Evolutionary conservation across 2,113 vertebrate species (phyloP).

Genomic region (Microcebus jonahi): DNA sequence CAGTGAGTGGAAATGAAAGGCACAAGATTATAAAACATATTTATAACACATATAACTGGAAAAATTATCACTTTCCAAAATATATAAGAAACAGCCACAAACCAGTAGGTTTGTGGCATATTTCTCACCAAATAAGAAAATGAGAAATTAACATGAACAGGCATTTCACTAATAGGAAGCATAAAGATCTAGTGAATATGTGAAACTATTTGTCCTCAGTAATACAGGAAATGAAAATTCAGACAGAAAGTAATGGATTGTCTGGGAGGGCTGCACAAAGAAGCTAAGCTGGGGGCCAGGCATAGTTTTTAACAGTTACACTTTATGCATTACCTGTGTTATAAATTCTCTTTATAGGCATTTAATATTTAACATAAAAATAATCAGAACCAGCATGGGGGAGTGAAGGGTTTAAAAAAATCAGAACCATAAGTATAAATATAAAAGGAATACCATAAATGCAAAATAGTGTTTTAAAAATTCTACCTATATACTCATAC

Average conservation of each 20-base stretch:
- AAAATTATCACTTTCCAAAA: conserved; percentile 14
- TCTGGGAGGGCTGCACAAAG: background rate
- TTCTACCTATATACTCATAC: background rate
- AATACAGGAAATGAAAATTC: background rate
- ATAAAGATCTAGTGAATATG: background rate
- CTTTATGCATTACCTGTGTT: background rate
- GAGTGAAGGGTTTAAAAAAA: background rate
- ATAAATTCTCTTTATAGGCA: background rate
- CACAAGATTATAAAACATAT: background rate
- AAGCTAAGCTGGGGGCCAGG: background rate
- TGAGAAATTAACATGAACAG: background rate
- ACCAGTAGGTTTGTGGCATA: background rate
- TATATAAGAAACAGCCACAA: background rate
- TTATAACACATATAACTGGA: background rate
- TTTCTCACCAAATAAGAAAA: background rate
- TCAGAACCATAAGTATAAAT: background rate
- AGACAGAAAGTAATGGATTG: background rate
- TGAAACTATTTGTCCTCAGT: background rate
- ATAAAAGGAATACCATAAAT: background rate
- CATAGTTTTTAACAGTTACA: background rate
- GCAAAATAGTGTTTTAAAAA: background rate
- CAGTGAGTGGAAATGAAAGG: background rate
- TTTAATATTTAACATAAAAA: background rate
- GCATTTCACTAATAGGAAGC: background rate
- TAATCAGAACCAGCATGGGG: background rate